Percentiles rank a stretch among this genome's conserved stretches.
These are phyloP conservation scores for Gallinago paraguaiae DNA, from an alignment of 2,113 vertebrate species.

Conservation along the genomic window DNA sequence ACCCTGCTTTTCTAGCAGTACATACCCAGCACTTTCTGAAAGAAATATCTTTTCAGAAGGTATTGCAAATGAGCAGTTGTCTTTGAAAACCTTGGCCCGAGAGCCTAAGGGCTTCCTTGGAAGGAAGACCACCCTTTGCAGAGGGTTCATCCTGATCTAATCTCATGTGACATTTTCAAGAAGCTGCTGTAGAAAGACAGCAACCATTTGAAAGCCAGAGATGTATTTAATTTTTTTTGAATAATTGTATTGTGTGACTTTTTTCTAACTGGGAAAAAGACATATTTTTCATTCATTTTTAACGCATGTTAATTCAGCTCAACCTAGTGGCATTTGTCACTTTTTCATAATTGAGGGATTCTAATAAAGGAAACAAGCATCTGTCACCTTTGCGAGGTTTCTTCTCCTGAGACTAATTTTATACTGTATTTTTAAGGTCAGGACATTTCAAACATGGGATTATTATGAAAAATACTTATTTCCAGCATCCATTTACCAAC, in stretches of 20 bases:
- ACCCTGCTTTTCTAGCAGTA: not conserved
- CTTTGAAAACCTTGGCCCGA: constrained; percentile 1
- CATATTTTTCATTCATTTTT: not conserved
- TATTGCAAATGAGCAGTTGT: not conserved
- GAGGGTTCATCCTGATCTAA: not conserved
- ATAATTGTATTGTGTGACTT: not conserved
- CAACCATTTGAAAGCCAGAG: constrained; percentile 5
- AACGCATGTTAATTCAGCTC: not conserved
- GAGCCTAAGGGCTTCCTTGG: not conserved
- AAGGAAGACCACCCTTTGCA: not conserved
- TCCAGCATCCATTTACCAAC: not conserved
- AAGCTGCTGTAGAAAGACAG: constrained; percentile 15
- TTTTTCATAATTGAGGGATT: not conserved
- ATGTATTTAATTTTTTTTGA: not conserved
- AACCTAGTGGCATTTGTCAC: not conserved
- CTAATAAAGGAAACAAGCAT: not conserved
- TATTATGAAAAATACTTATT: not conserved
- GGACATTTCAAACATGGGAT: not conserved
- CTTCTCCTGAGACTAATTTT: not conserved
- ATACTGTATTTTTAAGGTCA: not conserved
- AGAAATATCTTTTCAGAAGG: not conserved
- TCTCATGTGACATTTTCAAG: constrained; percentile 46
- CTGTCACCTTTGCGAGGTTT: not conserved
- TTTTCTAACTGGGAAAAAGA: not conserved
- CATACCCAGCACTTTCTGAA: not conserved